Conservation (phyloP, 2,797 vertebrate genomes). For the Channa striata region DNA sequence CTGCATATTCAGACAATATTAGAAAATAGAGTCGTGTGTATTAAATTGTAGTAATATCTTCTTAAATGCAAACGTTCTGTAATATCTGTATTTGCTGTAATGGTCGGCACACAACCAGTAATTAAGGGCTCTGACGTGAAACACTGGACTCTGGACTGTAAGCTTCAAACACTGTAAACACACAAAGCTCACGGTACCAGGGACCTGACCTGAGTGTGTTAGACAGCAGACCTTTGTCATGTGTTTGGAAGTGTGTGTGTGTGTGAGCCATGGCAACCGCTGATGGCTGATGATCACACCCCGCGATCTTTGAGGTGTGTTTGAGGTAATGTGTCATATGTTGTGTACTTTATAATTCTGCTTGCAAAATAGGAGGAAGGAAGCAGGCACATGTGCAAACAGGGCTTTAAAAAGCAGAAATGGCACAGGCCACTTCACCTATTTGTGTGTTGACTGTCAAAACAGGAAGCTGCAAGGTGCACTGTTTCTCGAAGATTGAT, state of each 20-base stretch:
- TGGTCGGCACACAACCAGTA: background rate
- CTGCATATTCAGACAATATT: background rate
- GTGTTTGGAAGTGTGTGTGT: conserved; percentile 14
- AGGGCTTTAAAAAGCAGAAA: conserved; percentile 69
- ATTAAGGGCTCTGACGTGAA: background rate
- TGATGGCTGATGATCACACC: conserved; percentile 29
- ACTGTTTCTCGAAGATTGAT: conserved; percentile 19
- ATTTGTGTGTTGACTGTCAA: conserved; percentile 16
- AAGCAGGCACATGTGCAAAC: conserved; percentile 67
- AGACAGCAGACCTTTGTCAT: conserved; percentile 45
- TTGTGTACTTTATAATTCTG: background rate
- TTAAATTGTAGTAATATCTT: background rate
- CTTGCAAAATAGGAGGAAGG: conserved; percentile 59
- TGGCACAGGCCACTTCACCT: conserved; percentile 21
- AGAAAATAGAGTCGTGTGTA: background rate
- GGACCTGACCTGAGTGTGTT: conserved; percentile 14
- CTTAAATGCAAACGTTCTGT: background rate
- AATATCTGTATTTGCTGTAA: background rate
- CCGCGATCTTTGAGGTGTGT: conserved; percentile 45
- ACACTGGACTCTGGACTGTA: conserved; percentile 44
- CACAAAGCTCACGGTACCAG: conserved; percentile 1
- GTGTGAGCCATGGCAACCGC: conserved; percentile 40
- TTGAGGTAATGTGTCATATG: conserved; percentile 32
- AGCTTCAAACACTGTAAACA: conserved; percentile 17
- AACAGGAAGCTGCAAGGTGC: conserved; percentile 45